Percentiles rank a stretch among this genome's conserved stretches.
These are phyloP conservation scores for Tokudaia tokunoshimensis DNA, from an alignment of 2,797 vertebrate species.

Conservation along the genomic window DNA sequence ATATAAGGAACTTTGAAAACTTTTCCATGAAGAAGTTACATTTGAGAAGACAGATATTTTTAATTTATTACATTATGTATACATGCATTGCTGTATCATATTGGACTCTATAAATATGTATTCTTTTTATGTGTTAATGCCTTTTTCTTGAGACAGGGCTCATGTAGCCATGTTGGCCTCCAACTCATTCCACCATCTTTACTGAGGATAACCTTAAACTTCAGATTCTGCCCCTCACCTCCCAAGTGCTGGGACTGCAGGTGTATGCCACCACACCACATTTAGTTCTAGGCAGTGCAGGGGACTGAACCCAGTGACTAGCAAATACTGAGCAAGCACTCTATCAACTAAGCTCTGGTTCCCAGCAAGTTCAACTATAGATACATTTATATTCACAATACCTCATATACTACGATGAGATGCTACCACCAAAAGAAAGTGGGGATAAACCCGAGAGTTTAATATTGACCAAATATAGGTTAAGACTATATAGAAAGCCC, in stretches of 20 bases:
- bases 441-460: constrained; percentile 4
- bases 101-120: neutral
- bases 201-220: neutral
- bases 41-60: neutral
- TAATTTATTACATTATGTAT: neutral
- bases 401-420: neutral
- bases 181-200: neutral
- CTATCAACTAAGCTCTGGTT: neutral
- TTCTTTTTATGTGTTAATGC: neutral
- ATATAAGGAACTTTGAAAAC: neutral
- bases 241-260: neutral
- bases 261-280: neutral
- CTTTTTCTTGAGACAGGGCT: neutral
- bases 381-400: neutral
- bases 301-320: neutral
- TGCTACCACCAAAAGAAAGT: neutral
- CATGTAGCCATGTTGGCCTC: neutral
- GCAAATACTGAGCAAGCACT: neutral
- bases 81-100: neutral
- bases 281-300: neutral
- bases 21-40: neutral
- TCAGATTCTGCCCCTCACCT: neutral
- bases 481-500: neutral
- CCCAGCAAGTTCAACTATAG: neutral
- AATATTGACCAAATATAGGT: constrained; percentile 23